Evolutionary conservation across 2,888 invertebrate species (phyloP), one percentile per base, ranked within the genome.

Genomic region (Vannuccia rotundouncinata): DNA sequence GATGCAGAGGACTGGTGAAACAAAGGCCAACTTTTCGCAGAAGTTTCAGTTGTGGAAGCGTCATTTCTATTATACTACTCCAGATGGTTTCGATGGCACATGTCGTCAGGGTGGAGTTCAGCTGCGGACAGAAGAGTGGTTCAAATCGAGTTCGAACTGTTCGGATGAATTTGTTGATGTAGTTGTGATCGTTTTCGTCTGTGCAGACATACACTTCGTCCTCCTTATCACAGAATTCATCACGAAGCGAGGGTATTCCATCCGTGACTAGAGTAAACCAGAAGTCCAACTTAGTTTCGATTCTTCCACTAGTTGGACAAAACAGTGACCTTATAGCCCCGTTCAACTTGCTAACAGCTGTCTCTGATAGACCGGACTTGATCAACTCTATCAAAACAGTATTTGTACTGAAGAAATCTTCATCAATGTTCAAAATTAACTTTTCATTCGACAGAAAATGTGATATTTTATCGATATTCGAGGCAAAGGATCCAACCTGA

Each of bases 141-240:
- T 17, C 22, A 66, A 66, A 66, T 5, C 25, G 66, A n/a, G 2
- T 66, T 2, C 66, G 5, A 22, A 66, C 10, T 22, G 13, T 17
- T 22, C 22, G 5, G 5, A 27, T 2, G 66, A 66, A 66, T 66
- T 66, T 66, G 66, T n/a, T 5, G 2, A 66, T 66, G 25, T 66
- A 66, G 66, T 66, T 22, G 5, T 66, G 10, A 22, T 66, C 66
- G 2, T 66, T 5, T 66, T 66, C 66, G 25, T 66, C 66, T 5
- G 66, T 66, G 66, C 66, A 66, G 5, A 66, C 66, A 22, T 66
- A 66, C 17, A 27, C 25, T 22, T 66, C 66, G 66, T 66, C 66
- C 66, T 66, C 66, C 25, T 66, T 66, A 27, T 66, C 66, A 66
- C 66, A 66, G 25, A 66, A 66, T 22, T 66, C 66, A 5, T 66